Conservation (phyloP, 2,113 vertebrate species). For the Lophura nycthemera region DNA sequence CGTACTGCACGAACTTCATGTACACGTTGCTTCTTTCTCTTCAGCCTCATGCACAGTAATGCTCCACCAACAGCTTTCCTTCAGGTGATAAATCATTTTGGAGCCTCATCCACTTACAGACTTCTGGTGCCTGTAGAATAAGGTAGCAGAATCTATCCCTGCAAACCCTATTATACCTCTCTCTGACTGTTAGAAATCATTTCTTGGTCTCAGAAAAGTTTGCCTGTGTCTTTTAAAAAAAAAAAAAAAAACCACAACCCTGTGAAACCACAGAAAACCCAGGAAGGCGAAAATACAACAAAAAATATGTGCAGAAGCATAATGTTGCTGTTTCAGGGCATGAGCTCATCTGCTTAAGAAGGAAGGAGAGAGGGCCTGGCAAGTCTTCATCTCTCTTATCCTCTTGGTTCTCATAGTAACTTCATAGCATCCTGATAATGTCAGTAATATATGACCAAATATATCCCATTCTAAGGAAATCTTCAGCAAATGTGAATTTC, state of each 20-base stretch:
- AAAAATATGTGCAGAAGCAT: neutral
- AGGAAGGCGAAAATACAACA: neutral
- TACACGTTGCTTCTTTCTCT: constrained; percentile 6
- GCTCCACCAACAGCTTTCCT: constrained; percentile 16
- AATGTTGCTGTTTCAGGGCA: neutral
- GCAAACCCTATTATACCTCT: constrained; percentile 47
- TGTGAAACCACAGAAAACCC: neutral
- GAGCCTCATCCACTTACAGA: constrained; percentile 55
- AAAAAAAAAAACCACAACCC: neutral
- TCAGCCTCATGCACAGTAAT: neutral
- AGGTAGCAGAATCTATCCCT: constrained; percentile 41
- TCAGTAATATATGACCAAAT: neutral
- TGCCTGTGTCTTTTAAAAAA: neutral
- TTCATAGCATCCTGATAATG: neutral
- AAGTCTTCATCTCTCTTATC: neutral
- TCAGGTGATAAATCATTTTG: constrained; percentile 62
- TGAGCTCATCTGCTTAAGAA: neutral
- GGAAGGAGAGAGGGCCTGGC: neutral
- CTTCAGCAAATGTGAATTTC: neutral
- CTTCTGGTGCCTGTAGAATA: constrained; percentile 26
- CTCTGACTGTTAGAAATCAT: constrained; percentile 51
- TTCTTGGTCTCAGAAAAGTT: constrained; percentile 48
- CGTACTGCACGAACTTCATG: neutral
- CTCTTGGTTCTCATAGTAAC: neutral
- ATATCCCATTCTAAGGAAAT: neutral